These are phyloP conservation scores for Stomatorhinus ivindoensis DNA, from an alignment of 2,113 vertebrate species.

Conservation along the genomic window DNA sequence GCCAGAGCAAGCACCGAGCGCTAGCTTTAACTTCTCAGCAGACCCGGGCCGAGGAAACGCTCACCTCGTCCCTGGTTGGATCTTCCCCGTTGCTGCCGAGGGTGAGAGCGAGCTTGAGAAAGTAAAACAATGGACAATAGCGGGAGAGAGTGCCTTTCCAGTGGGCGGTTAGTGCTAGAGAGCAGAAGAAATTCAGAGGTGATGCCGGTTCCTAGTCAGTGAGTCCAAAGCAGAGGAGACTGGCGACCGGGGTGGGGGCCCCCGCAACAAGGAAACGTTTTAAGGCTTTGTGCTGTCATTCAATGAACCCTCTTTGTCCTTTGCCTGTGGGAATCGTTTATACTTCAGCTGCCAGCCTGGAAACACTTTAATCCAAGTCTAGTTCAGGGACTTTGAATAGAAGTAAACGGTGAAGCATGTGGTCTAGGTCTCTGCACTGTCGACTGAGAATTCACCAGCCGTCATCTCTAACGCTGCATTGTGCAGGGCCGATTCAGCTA, in stretches of 20 bases:
- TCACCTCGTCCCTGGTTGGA: background rate
- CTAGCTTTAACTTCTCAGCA: background rate
- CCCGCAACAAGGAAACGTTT: background rate
- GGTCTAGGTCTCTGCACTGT: background rate
- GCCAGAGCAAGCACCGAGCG: background rate
- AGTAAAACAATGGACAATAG: background rate
- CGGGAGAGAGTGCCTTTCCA: background rate
- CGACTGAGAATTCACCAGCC: background rate
- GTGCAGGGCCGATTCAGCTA: background rate
- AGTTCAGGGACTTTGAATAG: background rate
- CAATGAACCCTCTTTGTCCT: background rate
- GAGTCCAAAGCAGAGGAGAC: background rate
- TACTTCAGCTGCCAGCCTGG: slow-evolving; percentile 11
- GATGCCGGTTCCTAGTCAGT: background rate
- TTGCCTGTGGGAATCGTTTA: slow-evolving; percentile 1
- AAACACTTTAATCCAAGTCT: background rate
- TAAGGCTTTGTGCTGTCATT: background rate
- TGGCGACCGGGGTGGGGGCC: background rate
- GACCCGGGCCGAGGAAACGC: background rate
- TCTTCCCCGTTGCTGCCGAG: background rate
- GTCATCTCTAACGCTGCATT: background rate
- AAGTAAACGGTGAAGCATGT: background rate
- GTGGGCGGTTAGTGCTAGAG: background rate
- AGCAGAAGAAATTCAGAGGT: background rate
- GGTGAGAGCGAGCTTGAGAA: background rate